A percentile compares a stretch with the other conserved stretches of the same genome.
Evolutionary conservation across 2,888 invertebrate species (phyloP).

Genomic region (Candidula unifasciata): DNA sequence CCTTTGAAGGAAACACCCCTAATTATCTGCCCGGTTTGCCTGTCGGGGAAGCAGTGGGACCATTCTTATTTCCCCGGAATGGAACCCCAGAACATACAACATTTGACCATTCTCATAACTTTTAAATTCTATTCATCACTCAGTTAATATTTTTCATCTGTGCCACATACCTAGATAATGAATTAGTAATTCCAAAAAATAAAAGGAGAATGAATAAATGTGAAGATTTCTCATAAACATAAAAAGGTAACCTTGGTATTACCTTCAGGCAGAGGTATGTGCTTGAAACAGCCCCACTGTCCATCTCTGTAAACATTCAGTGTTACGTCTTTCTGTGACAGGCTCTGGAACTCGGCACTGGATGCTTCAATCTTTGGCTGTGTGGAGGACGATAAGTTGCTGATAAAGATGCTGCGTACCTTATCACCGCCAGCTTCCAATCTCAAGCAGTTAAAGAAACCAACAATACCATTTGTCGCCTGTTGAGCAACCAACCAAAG

Average conservation of each 20-base stretch:
- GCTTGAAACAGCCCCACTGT: slow-evolving; percentile 91
- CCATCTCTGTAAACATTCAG: slow-evolving; percentile 90
- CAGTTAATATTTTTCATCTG: too few species aligned
- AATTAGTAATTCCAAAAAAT: too few species aligned
- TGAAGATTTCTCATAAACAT: not conserved
- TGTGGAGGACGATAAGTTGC: slow-evolving; percentile 42
- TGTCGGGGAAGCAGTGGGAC: too few species aligned
- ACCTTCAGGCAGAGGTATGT: slow-evolving; percentile 82
- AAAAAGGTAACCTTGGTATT: slow-evolving; percentile 17
- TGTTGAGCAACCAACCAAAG: slow-evolving; percentile 84
- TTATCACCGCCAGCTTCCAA: slow-evolving; percentile 90
- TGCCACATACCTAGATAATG: too few species aligned
- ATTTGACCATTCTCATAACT: too few species aligned
- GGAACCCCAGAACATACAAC: too few species aligned
- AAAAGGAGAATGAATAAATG: too few species aligned
- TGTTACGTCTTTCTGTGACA: slow-evolving; percentile 85
- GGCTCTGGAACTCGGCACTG: slow-evolving; percentile 59
- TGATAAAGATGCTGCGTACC: slow-evolving; percentile 84
- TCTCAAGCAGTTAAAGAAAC: slow-evolving; percentile 92
- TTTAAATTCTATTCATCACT: too few species aligned
- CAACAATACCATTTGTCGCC: slow-evolving; percentile 87
- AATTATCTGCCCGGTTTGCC: too few species aligned
- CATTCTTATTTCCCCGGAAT: too few species aligned
- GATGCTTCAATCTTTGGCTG: slow-evolving; percentile 39
- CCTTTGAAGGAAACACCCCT: too few species aligned